Percentiles rank a stretch among this genome's conserved stretches.
phyloP scores from a whole-genome alignment of 2,113 vertebrate genomes.

The Geococcyx californianus region DNA sequence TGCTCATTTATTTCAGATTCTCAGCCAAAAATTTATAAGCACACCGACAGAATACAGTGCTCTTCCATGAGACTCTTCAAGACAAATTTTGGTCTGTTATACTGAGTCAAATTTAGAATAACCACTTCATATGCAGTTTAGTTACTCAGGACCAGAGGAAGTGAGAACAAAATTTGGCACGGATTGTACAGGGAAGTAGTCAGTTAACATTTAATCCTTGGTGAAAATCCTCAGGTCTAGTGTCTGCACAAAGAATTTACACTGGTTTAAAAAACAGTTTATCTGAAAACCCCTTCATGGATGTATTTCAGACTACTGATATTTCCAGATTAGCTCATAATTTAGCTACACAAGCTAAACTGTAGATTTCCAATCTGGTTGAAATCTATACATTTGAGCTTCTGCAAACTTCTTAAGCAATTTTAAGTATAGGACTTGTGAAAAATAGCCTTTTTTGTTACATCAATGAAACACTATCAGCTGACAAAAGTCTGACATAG shows the following conservation, averaged over 20 bases:
- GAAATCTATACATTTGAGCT: not conserved
- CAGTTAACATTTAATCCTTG: slow-evolving; percentile 22
- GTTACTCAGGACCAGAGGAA: slow-evolving; percentile 32
- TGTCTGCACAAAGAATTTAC: not conserved
- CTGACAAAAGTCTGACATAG: not conserved
- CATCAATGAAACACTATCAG: not conserved
- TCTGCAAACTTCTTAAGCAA: not conserved
- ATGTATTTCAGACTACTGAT: not conserved
- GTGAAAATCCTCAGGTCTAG: not conserved
- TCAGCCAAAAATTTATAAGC: not conserved
- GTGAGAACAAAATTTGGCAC: slow-evolving; percentile 39
- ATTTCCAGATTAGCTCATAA: not conserved
- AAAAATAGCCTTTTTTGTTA: not conserved
- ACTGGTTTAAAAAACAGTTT: not conserved
- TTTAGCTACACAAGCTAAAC: not conserved
- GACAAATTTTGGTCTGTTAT: slow-evolving; percentile 17
- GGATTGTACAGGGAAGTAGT: slow-evolving; percentile 22
- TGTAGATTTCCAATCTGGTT: not conserved
- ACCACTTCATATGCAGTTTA: slow-evolving; percentile 22
- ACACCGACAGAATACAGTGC: not conserved
- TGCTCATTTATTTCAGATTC: not conserved
- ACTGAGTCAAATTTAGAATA: slow-evolving; percentile 38
- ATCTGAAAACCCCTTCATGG: not conserved
- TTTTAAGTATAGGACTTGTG: not conserved
- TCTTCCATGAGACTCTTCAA: not conserved